These are phyloP conservation scores for Nematolebias whitei DNA, from an alignment of 2,113 vertebrate species.

Conservation along the genomic window DNA sequence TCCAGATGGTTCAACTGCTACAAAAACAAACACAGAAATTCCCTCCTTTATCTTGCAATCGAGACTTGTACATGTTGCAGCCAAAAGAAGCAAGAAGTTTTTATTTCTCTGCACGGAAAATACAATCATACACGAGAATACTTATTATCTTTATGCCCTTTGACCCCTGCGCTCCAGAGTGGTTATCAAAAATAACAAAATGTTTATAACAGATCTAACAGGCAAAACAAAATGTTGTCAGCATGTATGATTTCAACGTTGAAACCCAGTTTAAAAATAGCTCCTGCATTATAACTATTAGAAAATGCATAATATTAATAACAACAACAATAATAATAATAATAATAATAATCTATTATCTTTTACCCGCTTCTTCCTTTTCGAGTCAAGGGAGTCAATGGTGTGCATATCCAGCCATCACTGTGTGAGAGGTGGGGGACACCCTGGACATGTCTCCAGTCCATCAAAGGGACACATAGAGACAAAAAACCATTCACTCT, in stretches of 20 bases:
- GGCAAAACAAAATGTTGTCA: background rate
- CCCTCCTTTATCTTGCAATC: conserved; percentile 70
- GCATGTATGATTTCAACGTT: background rate
- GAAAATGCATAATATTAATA: no score
- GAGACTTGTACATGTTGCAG: conserved; percentile 44
- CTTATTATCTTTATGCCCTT: conserved; percentile 7
- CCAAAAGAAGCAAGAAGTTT: conserved; percentile 53
- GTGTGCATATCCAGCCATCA: no score
- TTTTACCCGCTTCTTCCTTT: no score
- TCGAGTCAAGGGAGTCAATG: no score
- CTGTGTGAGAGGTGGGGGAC: no score
- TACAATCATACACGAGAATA: conserved; percentile 25
- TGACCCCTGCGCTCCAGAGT: background rate
- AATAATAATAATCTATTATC: no score
- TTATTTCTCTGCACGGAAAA: conserved; percentile 32
- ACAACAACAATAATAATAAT: background rate
- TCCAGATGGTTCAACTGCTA: conserved; percentile 72
- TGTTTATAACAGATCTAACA: background rate
- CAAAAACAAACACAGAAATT: conserved; percentile 79
- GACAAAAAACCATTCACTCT: no score
- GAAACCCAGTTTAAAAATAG: no score
- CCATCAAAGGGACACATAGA: no score
- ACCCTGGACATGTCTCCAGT: no score
- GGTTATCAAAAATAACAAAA: background rate
- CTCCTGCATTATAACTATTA: no score